These are phyloP conservation scores for Onychostruthus taczanowskii DNA, from an alignment of 2,113 vertebrate species.

Conservation along the genomic window DNA sequence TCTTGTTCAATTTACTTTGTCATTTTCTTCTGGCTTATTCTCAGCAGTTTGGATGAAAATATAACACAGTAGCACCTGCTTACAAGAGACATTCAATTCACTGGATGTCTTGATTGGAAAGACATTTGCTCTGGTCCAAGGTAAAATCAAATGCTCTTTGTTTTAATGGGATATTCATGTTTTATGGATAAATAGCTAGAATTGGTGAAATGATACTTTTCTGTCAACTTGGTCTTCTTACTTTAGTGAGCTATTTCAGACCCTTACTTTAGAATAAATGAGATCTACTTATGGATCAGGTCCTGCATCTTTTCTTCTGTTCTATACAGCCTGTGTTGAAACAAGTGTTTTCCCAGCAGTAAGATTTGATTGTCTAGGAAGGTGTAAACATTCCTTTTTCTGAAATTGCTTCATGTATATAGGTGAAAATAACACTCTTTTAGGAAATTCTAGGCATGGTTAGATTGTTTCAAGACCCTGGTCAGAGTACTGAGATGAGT, in stretches of 20 bases:
- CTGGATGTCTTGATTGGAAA: constrained; percentile 54
- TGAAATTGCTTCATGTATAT: constrained; percentile 12
- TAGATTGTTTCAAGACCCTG: constrained; percentile 31
- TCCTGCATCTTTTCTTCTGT: neutral
- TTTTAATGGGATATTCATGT: constrained; percentile 33
- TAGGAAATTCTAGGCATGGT: constrained; percentile 19
- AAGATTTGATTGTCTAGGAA: constrained; percentile 23
- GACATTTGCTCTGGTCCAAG: constrained; percentile 31
- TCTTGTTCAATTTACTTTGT: constrained; percentile 72
- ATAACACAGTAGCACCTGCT: constrained; percentile 64
- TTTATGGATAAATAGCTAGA: neutral
- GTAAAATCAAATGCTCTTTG: constrained; percentile 37
- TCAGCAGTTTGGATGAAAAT: constrained; percentile 66
- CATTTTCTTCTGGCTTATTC: constrained; percentile 68
- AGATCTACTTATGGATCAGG: neutral
- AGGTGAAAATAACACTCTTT: constrained; percentile 41
- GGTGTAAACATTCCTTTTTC: constrained; percentile 42
- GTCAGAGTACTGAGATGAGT: neutral
- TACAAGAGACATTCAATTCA: constrained; percentile 59
- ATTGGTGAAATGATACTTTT: neutral
- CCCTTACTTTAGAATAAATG: neutral
- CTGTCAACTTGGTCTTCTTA: neutral
- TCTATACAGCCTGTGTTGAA: neutral
- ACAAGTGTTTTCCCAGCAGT: constrained; percentile 18
- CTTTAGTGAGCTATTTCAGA: constrained; percentile 7